These are phyloP conservation scores for Axinella damicornis DNA, from an alignment of 37 sponge, comb jelly and placozoan genomes.

Conservation along the genomic window DNA sequence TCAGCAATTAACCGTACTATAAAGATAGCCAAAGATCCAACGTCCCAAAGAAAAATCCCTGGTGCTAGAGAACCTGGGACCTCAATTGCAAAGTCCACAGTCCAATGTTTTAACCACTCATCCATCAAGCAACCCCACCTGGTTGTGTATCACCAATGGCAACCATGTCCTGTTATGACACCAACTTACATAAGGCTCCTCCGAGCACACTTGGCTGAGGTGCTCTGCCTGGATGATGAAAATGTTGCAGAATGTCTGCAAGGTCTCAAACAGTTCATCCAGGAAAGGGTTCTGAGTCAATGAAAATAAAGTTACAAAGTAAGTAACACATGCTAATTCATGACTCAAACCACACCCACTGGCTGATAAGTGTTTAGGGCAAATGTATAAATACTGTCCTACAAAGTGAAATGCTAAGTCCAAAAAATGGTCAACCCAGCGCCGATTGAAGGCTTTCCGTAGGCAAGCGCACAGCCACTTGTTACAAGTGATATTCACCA, in stretches of 20 bases:
- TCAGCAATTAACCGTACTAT: too few species aligned
- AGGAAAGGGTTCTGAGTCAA: conserved; percentile 59
- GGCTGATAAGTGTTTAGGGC: neutral
- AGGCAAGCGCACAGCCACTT: too few species aligned
- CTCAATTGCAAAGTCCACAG: too few species aligned
- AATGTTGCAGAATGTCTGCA: conserved; percentile 80
- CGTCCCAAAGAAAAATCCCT: too few species aligned
- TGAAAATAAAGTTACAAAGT: neutral
- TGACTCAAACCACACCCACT: too few species aligned
- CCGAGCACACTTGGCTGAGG: conserved; percentile 73
- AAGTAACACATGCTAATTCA: neutral
- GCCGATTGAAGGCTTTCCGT: too few species aligned
- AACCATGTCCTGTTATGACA: neutral
- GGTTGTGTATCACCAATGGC: neutral
- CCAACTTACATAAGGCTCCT: conserved; percentile 77
- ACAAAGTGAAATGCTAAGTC: neutral
- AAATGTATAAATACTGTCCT: neutral
- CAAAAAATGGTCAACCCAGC: too few species aligned
- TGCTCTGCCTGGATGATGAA: conserved; percentile 73
- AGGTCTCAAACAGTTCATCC: conserved; percentile 71
- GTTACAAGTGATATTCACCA: too few species aligned
- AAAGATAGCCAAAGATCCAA: too few species aligned
- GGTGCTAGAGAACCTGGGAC: too few species aligned
- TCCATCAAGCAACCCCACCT: neutral
- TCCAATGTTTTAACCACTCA: too few species aligned